Base-by-base conservation (phyloP, 2,888 invertebrate genomes). In the Cheilosia vulpina region DNA sequence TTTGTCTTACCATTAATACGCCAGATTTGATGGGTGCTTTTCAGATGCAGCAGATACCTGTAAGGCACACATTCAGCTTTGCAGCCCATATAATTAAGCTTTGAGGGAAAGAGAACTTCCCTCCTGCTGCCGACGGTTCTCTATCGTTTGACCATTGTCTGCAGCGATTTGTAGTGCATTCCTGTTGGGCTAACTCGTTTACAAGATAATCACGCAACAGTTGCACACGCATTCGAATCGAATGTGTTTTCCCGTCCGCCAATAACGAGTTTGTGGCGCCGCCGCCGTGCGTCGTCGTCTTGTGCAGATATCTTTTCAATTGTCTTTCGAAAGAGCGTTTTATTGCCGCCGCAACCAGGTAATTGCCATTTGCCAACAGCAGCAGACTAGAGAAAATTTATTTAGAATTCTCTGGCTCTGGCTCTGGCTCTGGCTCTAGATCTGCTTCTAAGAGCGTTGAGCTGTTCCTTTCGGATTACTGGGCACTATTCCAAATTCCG, bases 181-280 rank as follows among this genome's bases (percentile, higher is more conserved):
- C 72, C 68, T 79, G 87, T 82, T 87, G 87, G 68, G 82, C 72
- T 73, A 87, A 87, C 87, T 87, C 87, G 87, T 87, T 87, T 87
- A 87, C 78, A 87, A 87, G 87, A 87, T 87, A 82, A 87, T 87
- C 87, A 87, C 82, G 76, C 78, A 65, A 71, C 62, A 71, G 71
- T 38, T 55, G 73, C 80, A 84, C 80, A 85, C 85, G 87, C 87
- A 80, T 76, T 72, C 83, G 79, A 69, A 69, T 72, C 83, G 79
- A 69, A 69, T 72, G 75, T 68, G 78, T 76, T 69, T 77, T 57
- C 27, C 65, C 69, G 69, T 65, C 63, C 60, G 60, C 55, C 15
- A 84, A 88, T 52, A 52, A 87, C 87, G 71, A 83, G 87, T 88
- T 88, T 80, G 66, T 88, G 87, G 87, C 87, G 87, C 87, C 87